phyloP scores from a whole-genome alignment of 1,140 invertebrate species.

The Zaprionus inermis region DNA sequence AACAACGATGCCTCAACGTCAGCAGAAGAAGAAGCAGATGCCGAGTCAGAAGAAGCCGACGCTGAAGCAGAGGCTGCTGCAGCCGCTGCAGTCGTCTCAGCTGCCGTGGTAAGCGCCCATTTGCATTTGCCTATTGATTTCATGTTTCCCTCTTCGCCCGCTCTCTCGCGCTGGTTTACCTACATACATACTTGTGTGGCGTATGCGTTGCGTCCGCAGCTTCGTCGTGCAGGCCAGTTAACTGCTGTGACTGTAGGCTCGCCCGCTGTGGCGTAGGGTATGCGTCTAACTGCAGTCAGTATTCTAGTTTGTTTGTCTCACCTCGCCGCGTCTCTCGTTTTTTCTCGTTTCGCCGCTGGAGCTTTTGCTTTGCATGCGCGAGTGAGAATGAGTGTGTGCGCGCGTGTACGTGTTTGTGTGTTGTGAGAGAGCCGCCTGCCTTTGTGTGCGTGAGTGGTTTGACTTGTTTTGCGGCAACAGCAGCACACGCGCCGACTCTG shows the following conservation, averaged over 20 bases:
- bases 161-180: no score
- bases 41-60: neutral
- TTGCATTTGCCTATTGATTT: slow-evolving; percentile 39
- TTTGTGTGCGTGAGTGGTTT: slow-evolving; percentile 74
- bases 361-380: slow-evolving; percentile 33
- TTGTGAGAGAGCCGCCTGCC: slow-evolving; percentile 6
- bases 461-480: slow-evolving; percentile 79
- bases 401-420: slow-evolving; percentile 19
- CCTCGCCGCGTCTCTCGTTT: no score
- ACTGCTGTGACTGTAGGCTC: neutral
- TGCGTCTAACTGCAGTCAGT: slow-evolving; percentile 17
- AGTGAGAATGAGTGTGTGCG: slow-evolving; percentile 32
- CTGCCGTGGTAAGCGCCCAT: slow-evolving; percentile 69
- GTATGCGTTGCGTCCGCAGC: neutral
- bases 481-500: slow-evolving; percentile 62
- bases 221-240: neutral
- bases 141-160: slow-evolving; percentile 28
- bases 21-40: slow-evolving; percentile 17
- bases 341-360: slow-evolving; percentile 26
- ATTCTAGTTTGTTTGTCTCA: slow-evolving; percentile 53
- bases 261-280: slow-evolving; percentile 20
- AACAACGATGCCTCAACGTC: slow-evolving; percentile 28
- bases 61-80: slow-evolving; percentile 21
- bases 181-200: neutral
- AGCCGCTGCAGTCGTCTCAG: slow-evolving; percentile 45